Percentiles rank a stretch among this genome's conserved stretches.
Evolutionary conservation across 2,888 invertebrate species (phyloP).

Genomic region (Oxytorus armatus): DNA sequence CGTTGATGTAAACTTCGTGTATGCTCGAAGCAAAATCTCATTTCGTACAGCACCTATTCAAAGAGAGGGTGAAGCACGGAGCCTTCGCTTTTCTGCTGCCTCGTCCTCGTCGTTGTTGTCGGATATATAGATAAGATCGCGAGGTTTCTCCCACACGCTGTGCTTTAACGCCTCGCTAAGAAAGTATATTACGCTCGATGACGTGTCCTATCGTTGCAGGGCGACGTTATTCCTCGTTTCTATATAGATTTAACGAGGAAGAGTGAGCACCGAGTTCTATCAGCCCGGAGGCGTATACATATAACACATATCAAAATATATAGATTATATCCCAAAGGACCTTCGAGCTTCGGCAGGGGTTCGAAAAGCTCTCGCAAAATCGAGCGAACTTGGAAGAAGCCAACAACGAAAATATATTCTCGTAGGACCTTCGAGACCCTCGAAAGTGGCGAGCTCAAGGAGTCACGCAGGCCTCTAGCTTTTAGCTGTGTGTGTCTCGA

Average conservation of each 20-base stretch:
- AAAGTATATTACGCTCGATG: slow-evolving; percentile 40
- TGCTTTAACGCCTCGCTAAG: slow-evolving; percentile 12
- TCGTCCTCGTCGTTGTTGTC: slow-evolving; percentile 22
- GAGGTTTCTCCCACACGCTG: slow-evolving; percentile 23
- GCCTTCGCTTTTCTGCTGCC: slow-evolving; percentile 30
- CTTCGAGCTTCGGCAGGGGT: slow-evolving; percentile 22
- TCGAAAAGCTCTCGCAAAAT: slow-evolving; percentile 43
- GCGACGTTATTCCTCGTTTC: slow-evolving; percentile 41
- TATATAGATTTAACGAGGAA: slow-evolving; percentile 4
- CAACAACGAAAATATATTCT: slow-evolving; percentile 56
- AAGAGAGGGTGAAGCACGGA: slow-evolving; percentile 7
- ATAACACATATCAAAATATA: slow-evolving; percentile 8
- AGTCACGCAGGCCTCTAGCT: slow-evolving; percentile 55
- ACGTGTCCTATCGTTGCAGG: slow-evolving; percentile 49
- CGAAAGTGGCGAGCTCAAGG: slow-evolving; percentile 31
- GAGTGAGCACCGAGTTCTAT: slow-evolving; percentile 12
- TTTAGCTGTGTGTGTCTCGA: slow-evolving; percentile 30
- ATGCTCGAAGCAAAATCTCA: slow-evolving; percentile 15
- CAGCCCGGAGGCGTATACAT: not conserved
- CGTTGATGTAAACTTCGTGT: slow-evolving; percentile 7
- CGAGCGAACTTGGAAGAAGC: slow-evolving; percentile 38
- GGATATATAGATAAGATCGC: slow-evolving; percentile 49
- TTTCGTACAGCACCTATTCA: slow-evolving; percentile 14
- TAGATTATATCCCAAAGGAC: slow-evolving; percentile 26
- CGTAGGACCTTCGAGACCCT: slow-evolving; percentile 40